phyloP scores from a whole-genome alignment of 30 jellyfish, hydroid and myxozoan species.

The Aurelia sp. region DNA sequence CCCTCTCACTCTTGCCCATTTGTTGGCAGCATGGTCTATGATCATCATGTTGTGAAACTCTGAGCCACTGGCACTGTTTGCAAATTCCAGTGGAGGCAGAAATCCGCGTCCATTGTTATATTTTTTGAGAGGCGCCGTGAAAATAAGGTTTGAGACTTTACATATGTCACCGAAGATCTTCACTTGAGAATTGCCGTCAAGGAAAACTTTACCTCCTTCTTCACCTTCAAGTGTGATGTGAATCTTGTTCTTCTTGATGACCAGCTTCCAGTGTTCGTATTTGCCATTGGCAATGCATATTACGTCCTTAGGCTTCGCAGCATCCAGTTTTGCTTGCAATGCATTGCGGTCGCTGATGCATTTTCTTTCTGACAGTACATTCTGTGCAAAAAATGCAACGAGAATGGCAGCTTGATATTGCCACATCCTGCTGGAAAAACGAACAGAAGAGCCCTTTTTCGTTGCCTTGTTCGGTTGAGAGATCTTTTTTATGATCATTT shows the following conservation, averaged over 20 bases:
- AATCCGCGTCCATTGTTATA: conserved; percentile 12
- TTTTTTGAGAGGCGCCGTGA: conserved; percentile 16
- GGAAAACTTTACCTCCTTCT: conserved; percentile 15
- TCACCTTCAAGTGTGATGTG: conserved; percentile 4
- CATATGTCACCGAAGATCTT: conserved; percentile 4
- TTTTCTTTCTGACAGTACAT: too few relatives aligned
- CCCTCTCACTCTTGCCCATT: conserved; percentile 48
- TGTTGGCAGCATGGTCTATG: conserved; percentile 22
- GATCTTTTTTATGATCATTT: too few relatives aligned
- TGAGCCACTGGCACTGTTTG: conserved; percentile 2
- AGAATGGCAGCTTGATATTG: too few relatives aligned
- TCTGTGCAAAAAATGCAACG: too few relatives aligned
- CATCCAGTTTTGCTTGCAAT: too few relatives aligned
- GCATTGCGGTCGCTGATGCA: too few relatives aligned
- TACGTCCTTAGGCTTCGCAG: conserved; percentile 19
- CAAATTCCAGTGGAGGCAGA: conserved; percentile 31
- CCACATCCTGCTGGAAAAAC: too few relatives aligned
- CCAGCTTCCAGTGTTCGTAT: conserved; percentile 15
- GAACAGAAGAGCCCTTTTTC: too few relatives aligned
- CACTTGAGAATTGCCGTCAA: conserved; percentile 29
- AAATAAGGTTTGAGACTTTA: neutral
- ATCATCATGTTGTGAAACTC: conserved; percentile 9
- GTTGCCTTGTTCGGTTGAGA: too few relatives aligned
- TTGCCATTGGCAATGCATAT: conserved; percentile 37
- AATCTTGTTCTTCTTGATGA: neutral